Evolutionary conservation across 2,888 invertebrate genomes (phyloP), one percentile per base, ranked within the genome.

Genomic region (Melinopterus prodromus): DNA sequence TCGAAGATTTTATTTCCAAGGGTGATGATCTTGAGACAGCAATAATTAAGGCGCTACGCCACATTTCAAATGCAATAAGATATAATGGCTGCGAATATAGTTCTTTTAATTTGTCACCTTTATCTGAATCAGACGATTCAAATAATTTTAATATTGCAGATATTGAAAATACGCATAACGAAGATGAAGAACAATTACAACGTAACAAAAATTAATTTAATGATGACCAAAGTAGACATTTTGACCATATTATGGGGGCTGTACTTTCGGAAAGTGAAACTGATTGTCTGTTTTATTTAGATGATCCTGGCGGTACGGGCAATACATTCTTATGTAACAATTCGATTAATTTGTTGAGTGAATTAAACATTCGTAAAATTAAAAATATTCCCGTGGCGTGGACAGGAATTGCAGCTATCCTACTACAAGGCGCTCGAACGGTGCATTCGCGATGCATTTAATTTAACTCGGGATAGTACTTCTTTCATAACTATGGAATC

Each of bases 271-370:
- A 35, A 2, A 7, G 35, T 14, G 88, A n/a, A n/a, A n/a, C n/a
- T n/a, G n/a, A n/a, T n/a, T n/a, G n/a, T n/a, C n/a, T n/a, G n/a
- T n/a, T n/a, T n/a, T n/a, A n/a, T n/a, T n/a, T n/a, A n/a, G n/a
- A n/a, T n/a, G n/a, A n/a, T 14, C 88, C 89, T 1, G 89, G 88
- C 6, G 90, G 89, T 15, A 86, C 88, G 26, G 89, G 88, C 2
- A 90, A 90, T 84, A 90, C 89, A 2, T 89, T 84, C 80, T 79
- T 89, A 0, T 88, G 87, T 78, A 84, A 83, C n/a, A n/a, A n/a
- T n/a, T n/a, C n/a, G n/a, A n/a, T n/a, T 71, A 84, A 84, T 7
- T 71, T 87, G 6, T 79, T 82, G 6, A 75, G 80, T 72, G 80
- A 86, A 6, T 79, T 82, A 6, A 76, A 79, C 75, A 80, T 75